phyloP scores from a whole-genome alignment of 1,140 invertebrate species.

The Rhizoglyphus robini region DNA sequence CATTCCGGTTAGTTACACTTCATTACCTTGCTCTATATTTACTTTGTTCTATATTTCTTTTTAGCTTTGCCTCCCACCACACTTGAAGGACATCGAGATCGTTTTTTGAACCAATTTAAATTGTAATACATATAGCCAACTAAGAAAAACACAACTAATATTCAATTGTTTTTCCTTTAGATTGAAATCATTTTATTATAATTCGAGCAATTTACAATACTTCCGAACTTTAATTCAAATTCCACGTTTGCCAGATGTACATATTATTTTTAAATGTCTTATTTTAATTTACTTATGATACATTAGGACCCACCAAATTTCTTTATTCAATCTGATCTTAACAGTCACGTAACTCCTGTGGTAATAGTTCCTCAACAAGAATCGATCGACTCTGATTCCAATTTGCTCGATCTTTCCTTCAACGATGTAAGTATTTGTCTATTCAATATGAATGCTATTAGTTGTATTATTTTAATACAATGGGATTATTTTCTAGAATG shows the following conservation, averaged over 20 bases:
- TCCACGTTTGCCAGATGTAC: constrained; percentile 67
- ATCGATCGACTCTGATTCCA: constrained; percentile 40
- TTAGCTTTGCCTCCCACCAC: constrained; percentile 71
- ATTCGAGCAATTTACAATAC: constrained; percentile 84
- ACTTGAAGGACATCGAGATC: constrained; percentile 71
- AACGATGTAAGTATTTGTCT: constrained; percentile 15
- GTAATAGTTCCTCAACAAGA: constrained; percentile 64
- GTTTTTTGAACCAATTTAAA: constrained; percentile 78
- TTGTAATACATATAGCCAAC: constrained; percentile 36
- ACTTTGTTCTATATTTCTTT: constrained; percentile 19
- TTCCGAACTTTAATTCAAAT: constrained; percentile 91
- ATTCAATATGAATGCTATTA: background rate
- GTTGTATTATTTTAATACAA: background rate
- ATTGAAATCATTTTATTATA: constrained; percentile 83
- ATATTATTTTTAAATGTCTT: constrained; percentile 18
- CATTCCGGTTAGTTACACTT: constrained; percentile 44
- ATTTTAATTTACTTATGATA: constrained; percentile 29
- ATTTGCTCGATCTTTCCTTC: constrained; percentile 27
- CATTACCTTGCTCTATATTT: background rate
- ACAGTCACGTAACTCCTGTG: constrained; percentile 81
- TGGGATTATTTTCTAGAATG: background rate
- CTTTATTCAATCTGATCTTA: constrained; percentile 75
- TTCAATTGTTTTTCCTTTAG: constrained; percentile 27
- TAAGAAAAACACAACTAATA: background rate
- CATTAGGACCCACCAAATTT: constrained; percentile 91